Evolutionary conservation across 2,888 invertebrate species (phyloP).

Genomic region (Unio delphinus): DNA sequence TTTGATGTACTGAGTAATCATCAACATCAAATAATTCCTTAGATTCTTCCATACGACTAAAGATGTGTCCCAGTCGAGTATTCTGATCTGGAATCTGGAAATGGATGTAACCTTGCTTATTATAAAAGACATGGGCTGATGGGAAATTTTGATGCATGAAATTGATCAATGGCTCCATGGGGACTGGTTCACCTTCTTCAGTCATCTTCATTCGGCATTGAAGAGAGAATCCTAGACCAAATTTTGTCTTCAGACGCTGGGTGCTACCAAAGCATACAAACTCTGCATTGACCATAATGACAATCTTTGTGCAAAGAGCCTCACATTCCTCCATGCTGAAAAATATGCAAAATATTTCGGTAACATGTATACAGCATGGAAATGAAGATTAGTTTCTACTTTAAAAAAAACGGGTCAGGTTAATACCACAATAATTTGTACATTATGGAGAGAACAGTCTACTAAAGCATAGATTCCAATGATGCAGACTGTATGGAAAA

Average conservation of each 20-base stretch:
- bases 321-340: conserved; percentile 90
- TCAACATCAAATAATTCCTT: conserved; percentile 45
- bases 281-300: conserved; percentile 82
- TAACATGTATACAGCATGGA: too few species aligned
- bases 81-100: conserved; percentile 55
- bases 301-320: conserved; percentile 82
- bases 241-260: conserved; percentile 80
- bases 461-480: too few species aligned
- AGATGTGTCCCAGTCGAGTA: conserved; percentile 64
- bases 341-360: conserved; percentile 3
- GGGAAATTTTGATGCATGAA: conserved; percentile 75
- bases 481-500: too few species aligned
- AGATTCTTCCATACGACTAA: conserved; percentile 61
- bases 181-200: conserved; percentile 33
- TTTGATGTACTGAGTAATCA: conserved; percentile 67
- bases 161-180: conserved; percentile 24
- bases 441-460: too few species aligned
- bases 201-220: conserved; percentile 71
- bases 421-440: too few species aligned
- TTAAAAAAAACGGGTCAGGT: too few species aligned
- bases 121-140: conserved; percentile 77
- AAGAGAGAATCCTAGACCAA: conserved; percentile 80
- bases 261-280: conserved; percentile 82
- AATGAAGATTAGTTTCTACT: too few species aligned
- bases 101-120: conserved; percentile 75